Evolutionary conservation across 2,797 vertebrate species (phyloP), one percentile per base, ranked within the genome.

Genomic region (Eurystomus glaucurus): DNA sequence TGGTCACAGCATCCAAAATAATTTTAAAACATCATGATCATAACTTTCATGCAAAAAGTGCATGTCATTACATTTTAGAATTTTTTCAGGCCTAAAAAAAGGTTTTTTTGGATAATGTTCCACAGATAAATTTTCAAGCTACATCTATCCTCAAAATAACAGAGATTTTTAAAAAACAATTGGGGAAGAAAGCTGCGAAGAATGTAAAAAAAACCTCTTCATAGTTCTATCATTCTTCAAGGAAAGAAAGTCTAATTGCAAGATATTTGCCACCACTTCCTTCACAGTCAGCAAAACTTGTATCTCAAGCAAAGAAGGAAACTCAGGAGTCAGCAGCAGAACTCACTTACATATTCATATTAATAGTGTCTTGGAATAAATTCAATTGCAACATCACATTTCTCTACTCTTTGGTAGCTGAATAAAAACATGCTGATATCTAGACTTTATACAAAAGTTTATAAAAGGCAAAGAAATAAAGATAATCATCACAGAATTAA

Each of bases 381-480:
- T 83, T 97, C 83, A 65, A 75, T 68, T 96, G 79, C 60, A 92
- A 92, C 74, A 95, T 95, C 84, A 94, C 96, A 95, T 96, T 96
- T 93, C 87, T 96, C 76, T 87, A 81, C 75, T 96, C 82, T 85
- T 86, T 83, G 4, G 50, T 86, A 96, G 77, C 76, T 97, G 94
- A 97, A 64, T 57, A 86, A 97, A 97, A 90, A 86, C 85, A 84
- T 77, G 74, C 93, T 97, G 97, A 96, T 93, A 96, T 76, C 64
- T 91, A 71, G 72, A 70, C 64, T 97, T 93, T 96, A 88, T 93
- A 91, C 90, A 94, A 95, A 97, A 95, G 92, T 96, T 95, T 66
- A 96, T 87, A 96, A 97, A 98, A 98, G 76, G 91, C 91, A 96
- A 90, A 93, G 74, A 97, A 97, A 97, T 91, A 95, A 95, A 97